Evolutionary conservation across 2,113 vertebrate species (phyloP), one percentile per base, ranked within the genome.

Genomic region (Misgurnus mizolepis): DNA sequence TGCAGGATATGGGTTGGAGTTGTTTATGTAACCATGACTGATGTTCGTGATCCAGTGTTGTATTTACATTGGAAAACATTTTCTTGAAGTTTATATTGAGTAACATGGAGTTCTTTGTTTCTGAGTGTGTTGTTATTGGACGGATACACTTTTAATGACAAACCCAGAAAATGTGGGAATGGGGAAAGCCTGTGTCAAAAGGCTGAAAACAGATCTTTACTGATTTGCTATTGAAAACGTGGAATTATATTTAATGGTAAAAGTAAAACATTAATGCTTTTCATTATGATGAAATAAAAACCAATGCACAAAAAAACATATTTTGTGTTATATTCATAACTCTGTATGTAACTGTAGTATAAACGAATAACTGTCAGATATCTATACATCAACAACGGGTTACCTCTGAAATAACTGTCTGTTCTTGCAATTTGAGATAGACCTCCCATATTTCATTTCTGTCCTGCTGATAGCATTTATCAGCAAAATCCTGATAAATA

Each of bases 401-500:
- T 47, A 75, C 27, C 22, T 12, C 18, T 62, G 55, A 72, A 83
- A 87, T 84, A 85, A 50, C 49, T 76, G 77, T 90, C 89, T 86
- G 83, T 61, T 83, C 81, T 82, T 87, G 94, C 93, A 94, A 95
- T 88, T 91, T 89, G 94, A 96, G 92, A 90, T 90, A 89, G 94
- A 95, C 91, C 69, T 76, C 91, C 93, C 93, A 94, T 94, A 96
- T 97, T 96, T 98, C 88, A 97, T 98, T 98, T 96, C 94, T 93
- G 87, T 89, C 94, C 90, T 0, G 96, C 96, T 98, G 97, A 99
- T 96, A 97, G 96, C 94, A 97, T 96, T 96, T 95, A 97, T 99
- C 98, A 98, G 94, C 96, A 93, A 96, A 93, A 95, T 96, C 94
- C 95, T 94, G 93, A 95, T 95, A 95, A 95, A 93, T 96, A 91